These are phyloP conservation scores for Cavia aperea DNA, from an alignment of 2,113 vertebrate species.

Conservation along the genomic window DNA sequence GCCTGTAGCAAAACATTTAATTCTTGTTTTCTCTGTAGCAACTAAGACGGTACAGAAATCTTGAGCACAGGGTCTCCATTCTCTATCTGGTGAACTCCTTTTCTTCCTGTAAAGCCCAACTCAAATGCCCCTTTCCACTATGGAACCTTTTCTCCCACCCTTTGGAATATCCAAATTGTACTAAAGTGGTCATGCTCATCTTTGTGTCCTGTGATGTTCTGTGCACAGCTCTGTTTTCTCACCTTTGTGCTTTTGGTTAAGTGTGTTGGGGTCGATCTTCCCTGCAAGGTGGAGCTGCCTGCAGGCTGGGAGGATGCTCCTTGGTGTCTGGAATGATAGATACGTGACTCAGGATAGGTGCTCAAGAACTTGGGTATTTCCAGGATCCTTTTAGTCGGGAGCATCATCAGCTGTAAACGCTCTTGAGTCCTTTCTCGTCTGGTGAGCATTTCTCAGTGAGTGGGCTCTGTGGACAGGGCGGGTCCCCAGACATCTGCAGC, in stretches of 20 bases:
- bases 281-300: background rate
- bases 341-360: background rate
- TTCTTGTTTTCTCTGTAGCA: background rate
- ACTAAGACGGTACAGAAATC: background rate
- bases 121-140: background rate
- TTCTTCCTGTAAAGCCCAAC: background rate
- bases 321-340: background rate
- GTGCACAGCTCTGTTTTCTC: background rate
- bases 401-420: background rate
- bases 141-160: background rate
- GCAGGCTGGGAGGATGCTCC: background rate
- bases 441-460: slow-evolving; percentile 28
- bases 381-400: background rate
- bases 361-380: background rate
- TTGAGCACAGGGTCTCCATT: background rate
- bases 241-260: background rate
- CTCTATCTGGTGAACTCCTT: background rate
- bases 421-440: slow-evolving; percentile 17
- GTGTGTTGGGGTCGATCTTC: background rate
- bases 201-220: background rate
- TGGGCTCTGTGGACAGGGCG: slow-evolving; percentile 5
- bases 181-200: background rate
- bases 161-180: background rate
- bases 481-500: slow-evolving; percentile 30
- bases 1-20: background rate